A percentile compares a stretch with the other conserved stretches of the same genome.
phyloP scores from a whole-genome alignment of 2,797 vertebrate genomes.

The Falco concolor region DNA sequence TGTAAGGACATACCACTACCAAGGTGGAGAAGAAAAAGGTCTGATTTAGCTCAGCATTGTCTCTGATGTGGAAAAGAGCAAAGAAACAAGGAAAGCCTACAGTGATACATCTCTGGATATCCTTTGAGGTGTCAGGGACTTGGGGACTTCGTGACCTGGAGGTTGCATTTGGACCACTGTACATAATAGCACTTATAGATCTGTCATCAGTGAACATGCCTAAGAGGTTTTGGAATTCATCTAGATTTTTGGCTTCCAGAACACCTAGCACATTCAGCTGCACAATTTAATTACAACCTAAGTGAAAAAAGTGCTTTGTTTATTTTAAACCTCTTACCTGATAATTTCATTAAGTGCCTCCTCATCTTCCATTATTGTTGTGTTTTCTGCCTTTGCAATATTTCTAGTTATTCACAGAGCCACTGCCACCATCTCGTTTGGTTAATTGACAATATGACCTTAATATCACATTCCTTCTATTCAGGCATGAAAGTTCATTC shows the following conservation, averaged over 20 bases:
- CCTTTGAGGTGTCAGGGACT: not conserved
- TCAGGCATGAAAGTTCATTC: not conserved
- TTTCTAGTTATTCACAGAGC: not conserved
- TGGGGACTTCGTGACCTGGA: not conserved
- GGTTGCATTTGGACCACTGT: not conserved
- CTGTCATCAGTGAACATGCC: not conserved
- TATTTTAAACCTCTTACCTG: slow-evolving; percentile 28
- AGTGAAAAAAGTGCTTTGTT: slow-evolving; percentile 34
- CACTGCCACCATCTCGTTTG: not conserved
- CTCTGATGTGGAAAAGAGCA: not conserved
- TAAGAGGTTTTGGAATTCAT: not conserved
- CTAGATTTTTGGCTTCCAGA: not conserved
- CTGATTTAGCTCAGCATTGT: not conserved
- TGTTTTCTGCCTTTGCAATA: not conserved
- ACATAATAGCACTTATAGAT: not conserved
- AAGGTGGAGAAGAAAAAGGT: not conserved
- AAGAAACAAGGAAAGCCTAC: not conserved
- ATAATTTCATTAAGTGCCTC: slow-evolving; percentile 21
- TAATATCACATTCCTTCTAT: not conserved
- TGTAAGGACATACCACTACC: not conserved
- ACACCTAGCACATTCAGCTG: not conserved
- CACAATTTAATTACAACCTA: slow-evolving; percentile 9
- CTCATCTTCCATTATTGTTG: slow-evolving; percentile 4
- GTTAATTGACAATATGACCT: not conserved
- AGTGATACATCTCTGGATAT: not conserved